phyloP scores from a whole-genome alignment of 2,797 vertebrate species.

The Aldrovandia affinis region DNA sequence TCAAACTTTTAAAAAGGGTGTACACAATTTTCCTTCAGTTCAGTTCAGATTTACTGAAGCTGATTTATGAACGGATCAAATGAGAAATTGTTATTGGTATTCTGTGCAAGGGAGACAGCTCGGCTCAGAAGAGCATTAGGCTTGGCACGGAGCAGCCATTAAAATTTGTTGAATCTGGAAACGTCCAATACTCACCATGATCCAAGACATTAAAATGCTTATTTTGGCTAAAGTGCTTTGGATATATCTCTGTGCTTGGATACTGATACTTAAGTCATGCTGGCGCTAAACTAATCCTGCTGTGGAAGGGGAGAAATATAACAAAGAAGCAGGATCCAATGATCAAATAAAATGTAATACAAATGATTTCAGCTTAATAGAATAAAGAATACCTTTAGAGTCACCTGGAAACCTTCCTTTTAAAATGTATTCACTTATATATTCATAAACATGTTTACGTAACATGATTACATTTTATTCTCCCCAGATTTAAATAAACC shows the following conservation, averaged over 20 bases:
- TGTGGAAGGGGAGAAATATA: not conserved
- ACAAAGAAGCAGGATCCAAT: not conserved
- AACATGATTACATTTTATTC: not conserved
- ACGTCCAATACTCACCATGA: constrained; percentile 3
- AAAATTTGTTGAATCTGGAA: constrained; percentile 17
- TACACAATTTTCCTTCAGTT: not conserved
- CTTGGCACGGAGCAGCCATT: not conserved
- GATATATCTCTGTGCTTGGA: constrained; percentile 3
- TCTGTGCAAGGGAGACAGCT: constrained; percentile 13
- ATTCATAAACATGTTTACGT: not conserved
- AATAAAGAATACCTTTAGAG: not conserved
- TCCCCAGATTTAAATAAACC: not conserved
- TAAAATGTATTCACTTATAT: not conserved
- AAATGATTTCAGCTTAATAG: not conserved
- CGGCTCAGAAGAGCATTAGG: not conserved
- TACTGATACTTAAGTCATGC: not conserved
- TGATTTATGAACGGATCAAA: constrained; percentile 5
- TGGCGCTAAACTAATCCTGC: constrained; percentile 1
- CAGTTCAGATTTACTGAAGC: not conserved
- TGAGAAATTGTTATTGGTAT: constrained; percentile 6
- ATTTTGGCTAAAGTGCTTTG: constrained; percentile 12
- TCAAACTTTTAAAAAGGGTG: not conserved
- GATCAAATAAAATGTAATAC: not conserved
- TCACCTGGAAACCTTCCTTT: not conserved
- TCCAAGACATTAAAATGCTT: constrained; percentile 20